Base-by-base conservation (phyloP, 2,888 invertebrate genomes). In the Artemia sinica region DNA sequence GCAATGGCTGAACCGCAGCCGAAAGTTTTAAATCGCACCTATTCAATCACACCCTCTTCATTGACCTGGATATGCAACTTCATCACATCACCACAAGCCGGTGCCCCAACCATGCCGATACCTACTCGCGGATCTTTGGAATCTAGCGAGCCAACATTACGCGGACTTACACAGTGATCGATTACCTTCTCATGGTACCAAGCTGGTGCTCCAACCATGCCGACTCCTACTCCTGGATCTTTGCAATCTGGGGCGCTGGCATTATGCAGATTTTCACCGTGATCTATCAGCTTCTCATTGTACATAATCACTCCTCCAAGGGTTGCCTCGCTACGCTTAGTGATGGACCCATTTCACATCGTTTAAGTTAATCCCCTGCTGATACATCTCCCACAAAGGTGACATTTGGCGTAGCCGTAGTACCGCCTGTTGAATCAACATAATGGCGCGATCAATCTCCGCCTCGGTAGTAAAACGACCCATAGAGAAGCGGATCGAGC, bases 71-170 rank as follows among this genome's bases (percentile, higher is more conserved):
- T 92, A 80, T 99, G 98, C 70, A 99, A 81, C 79, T 98, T 98
- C 98, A 99, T 99, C 48, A 99, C 98, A 81, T 99, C 98, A 68
- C 98, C 98, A 77, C 98, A 99, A 28, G 98, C 97, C 4, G 98
- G 98, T 6, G 98, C 98, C 41, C 98, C 98, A 11, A 99, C 98
- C 8, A 98, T 81, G 0, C 98, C 98, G 4, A 98, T 99, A 0
- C 98, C 98, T 49, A 99, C 96, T 74, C 82, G 88, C 72, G 84
- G 84, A 75, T 96, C 93, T 76, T 89, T 87, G 78, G 97, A 98
- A 77, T 98, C 92, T 74, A 98, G 76, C 0, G 96, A 91, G 0
- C 98, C 98, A 69, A 98, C 97, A 81, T 98, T 98, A 71, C 97
- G 84, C 0, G 98, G 98, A 79, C 98, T 98, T 80, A 98, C 97